Evolutionary conservation across 1,140 invertebrate species (phyloP).

Genomic region (Steinernema khuongi): DNA sequence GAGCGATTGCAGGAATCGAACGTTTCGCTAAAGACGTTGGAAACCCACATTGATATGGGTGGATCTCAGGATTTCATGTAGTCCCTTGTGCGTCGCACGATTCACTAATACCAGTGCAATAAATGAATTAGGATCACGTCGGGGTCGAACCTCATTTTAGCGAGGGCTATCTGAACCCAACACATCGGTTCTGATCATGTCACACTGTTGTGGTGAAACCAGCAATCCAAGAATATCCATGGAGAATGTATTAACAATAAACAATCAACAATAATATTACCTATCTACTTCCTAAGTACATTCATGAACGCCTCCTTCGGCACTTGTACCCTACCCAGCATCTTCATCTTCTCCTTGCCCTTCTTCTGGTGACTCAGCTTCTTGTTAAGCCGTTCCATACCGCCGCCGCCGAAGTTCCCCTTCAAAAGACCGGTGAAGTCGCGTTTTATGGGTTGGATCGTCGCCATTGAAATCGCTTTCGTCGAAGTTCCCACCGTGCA

Average conservation of each 20-base stretch:
- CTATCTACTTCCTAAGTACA: slow-evolving; percentile 67
- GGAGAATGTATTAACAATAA: slow-evolving; percentile 11
- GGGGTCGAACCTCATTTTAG: too few relatives aligned
- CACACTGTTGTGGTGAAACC: too few relatives aligned
- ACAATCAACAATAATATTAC: slow-evolving; percentile 11
- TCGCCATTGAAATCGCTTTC: slow-evolving; percentile 79
- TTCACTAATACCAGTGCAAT: too few relatives aligned
- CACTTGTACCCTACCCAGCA: slow-evolving; percentile 80
- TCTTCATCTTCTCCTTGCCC: slow-evolving; percentile 85
- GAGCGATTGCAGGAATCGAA: too few relatives aligned
- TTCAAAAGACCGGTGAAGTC: slow-evolving; percentile 65
- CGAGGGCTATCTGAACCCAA: too few relatives aligned
- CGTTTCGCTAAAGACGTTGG: too few relatives aligned
- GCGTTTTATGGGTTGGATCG: slow-evolving; percentile 79
- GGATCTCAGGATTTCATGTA: too few relatives aligned
- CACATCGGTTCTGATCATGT: too few relatives aligned
- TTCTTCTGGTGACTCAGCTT: slow-evolving; percentile 79
- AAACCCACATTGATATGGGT: too few relatives aligned
- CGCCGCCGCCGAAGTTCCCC: slow-evolving; percentile 66
- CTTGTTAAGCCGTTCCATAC: slow-evolving; percentile 83
- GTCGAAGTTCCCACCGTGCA: slow-evolving; percentile 68
- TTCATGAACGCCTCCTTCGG: slow-evolving; percentile 89
- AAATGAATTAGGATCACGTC: too few relatives aligned
- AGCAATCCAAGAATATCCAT: too few relatives aligned
- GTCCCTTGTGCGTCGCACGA: too few relatives aligned